Base-by-base conservation (phyloP, 1,140 invertebrate genomes). In the Cotesia chilonis region DNA sequence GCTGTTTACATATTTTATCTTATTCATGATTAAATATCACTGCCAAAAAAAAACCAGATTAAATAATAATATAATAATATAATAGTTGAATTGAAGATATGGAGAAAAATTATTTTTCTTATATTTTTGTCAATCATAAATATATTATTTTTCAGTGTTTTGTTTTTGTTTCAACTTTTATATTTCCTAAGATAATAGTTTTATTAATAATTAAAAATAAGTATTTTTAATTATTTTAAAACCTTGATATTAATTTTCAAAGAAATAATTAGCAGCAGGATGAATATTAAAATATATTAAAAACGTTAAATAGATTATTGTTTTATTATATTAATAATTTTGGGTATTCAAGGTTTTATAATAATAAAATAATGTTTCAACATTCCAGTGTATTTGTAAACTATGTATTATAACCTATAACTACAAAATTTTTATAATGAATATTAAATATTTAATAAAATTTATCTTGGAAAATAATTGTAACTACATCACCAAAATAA, bases 11-110 rank as follows among this genome's bases (percentile, higher is more conserved):
- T 38, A 10, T 52, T 83, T 83, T 83, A 85, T 81, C 85, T 86
- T 82, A 84, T 80, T 82, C 83, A 83, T 80, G 79, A 79, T 83
- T 82, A 78, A 87, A 85, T 81, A 78, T 85, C 84, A 87, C 85
- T 87, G 85, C 85, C 85, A 85, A 86, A 87, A 85, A 17, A 68
- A 52, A 74, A 79, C 83, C 83, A 59, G 55, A 5, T 28, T n/a
- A 14, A 36, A 28, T 28, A 36, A 4, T 61, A 61, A 57, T n/a
- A 57, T n/a, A 57, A 14, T 14, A 14, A 14, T n/a, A 59, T n/a
- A 28, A 61, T 36, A 61, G 14, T 9, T 38, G 12, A 28, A 28
- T 12, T 12, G 4, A 63, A 7, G 36, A 66, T n/a, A 47, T 20
- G 14, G 36, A 4, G n/a, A 14, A 63, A 63, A 37, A 10, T 54